Percentiles rank a stretch among this genome's conserved stretches.
These are phyloP conservation scores for Fundulus diaphanus DNA, from an alignment of 2,797 vertebrate genomes.

Conservation along the genomic window DNA sequence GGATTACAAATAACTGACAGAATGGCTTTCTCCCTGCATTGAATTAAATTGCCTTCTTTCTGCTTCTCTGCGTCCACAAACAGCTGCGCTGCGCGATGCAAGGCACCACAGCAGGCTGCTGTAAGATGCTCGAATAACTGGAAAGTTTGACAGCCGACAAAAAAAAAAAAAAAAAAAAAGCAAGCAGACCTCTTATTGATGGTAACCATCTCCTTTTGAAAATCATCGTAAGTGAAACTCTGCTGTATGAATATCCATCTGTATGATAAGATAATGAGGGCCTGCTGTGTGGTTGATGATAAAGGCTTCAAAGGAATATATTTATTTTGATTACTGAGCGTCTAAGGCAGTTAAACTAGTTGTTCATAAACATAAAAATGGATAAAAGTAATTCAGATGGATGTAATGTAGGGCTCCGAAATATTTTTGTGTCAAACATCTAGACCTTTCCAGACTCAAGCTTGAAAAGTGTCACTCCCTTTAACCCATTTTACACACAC, in stretches of 20 bases:
- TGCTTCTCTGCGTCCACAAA: conserved; percentile 42
- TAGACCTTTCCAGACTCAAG: not conserved
- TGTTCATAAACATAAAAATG: not conserved
- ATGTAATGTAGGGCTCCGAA: not conserved
- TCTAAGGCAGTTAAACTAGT: not conserved
- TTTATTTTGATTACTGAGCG: conserved; percentile 7
- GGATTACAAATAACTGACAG: conserved; percentile 60
- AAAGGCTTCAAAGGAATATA: conserved; percentile 11
- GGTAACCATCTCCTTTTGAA: conserved; percentile 35
- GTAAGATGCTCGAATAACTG: conserved; percentile 56
- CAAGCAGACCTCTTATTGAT: conserved; percentile 41
- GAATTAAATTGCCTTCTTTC: conserved; percentile 41
- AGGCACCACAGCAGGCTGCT: conserved; percentile 35
- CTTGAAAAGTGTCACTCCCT: not conserved
- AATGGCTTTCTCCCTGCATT: conserved; percentile 53
- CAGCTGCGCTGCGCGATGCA: conserved; percentile 32
- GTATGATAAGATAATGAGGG: conserved; percentile 50
- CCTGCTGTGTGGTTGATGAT: conserved; percentile 25
- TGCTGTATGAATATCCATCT: conserved; percentile 46
- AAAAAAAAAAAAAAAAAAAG: conserved; percentile 39
- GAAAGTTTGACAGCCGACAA: conserved; percentile 43
- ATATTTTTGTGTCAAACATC: not conserved
- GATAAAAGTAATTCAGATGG: not conserved
- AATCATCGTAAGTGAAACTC: conserved; percentile 52
- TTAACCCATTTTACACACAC: not conserved